A percentile compares a stretch with the other conserved stretches of the same genome.
Conservation (phyloP, 2,797 vertebrate genomes). For the Melopsittacus undulatus region DNA sequence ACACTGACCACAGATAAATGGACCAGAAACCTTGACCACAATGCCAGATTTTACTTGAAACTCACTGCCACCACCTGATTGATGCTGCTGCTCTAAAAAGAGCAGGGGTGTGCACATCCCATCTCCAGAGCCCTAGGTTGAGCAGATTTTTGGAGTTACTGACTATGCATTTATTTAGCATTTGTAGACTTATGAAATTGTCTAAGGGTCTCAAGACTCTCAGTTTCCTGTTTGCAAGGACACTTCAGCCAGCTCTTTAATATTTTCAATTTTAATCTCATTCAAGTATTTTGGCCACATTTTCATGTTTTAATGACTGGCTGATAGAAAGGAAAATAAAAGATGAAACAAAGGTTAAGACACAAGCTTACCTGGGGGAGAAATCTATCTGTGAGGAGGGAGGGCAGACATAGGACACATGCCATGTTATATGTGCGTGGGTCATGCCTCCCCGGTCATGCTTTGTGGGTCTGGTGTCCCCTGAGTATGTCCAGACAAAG, state of each 20-base stretch:
- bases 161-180: slow-evolving; percentile 28
- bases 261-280: slow-evolving; percentile 50
- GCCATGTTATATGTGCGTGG: fast-evolving
- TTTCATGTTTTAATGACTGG: slow-evolving; percentile 45
- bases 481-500: background rate
- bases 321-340: slow-evolving; percentile 24
- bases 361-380: background rate
- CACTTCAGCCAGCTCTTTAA: slow-evolving; percentile 54
- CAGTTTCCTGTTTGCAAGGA: slow-evolving; percentile 20
- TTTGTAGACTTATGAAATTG: slow-evolving; percentile 26
- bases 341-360: slow-evolving; percentile 47
- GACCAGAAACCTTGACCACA: background rate
- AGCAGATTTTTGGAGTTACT: background rate
- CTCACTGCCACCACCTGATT: background rate
- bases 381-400: background rate
- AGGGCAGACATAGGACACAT: background rate
- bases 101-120: background rate
- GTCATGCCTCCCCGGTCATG: background rate
- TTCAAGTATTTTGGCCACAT: slow-evolving; percentile 60
- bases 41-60: background rate
- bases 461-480: background rate
- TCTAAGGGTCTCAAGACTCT: slow-evolving; percentile 1
- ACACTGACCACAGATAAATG: background rate
- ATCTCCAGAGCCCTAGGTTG: background rate
- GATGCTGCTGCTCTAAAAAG: background rate